Conservation (phyloP, 2,888 invertebrate genomes). For the Cloeon dipterum region DNA sequence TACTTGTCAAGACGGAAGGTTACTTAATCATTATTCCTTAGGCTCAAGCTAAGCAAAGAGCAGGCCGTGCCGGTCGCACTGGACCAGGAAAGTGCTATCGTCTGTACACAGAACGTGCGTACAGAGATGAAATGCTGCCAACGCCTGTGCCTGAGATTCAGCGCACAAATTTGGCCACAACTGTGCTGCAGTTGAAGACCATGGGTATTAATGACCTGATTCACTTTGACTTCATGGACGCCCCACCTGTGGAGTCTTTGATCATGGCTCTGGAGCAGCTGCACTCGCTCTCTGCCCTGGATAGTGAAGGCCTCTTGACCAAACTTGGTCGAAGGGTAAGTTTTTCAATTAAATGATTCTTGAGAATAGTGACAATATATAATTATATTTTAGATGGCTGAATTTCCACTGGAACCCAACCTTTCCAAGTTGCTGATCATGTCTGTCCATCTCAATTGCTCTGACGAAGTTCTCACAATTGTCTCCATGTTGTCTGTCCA, state of each 20-base stretch:
- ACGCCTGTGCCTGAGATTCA: constrained; percentile 98
- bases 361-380: constrained; percentile 7
- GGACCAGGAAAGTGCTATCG: constrained; percentile 96
- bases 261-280: constrained; percentile 94
- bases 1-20: too few relatives aligned
- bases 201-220: constrained; percentile 99
- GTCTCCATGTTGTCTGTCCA: constrained; percentile 98
- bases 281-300: constrained; percentile 88
- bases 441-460: constrained; percentile 93
- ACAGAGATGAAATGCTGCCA: constrained; percentile 94
- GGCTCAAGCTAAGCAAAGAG: constrained; percentile 94
- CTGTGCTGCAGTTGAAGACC: constrained; percentile 87
- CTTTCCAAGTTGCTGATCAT: constrained; percentile 96
- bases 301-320: constrained; percentile 75
- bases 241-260: constrained; percentile 91
- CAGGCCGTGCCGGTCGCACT: constrained; percentile 89
- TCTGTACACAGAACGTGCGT: constrained; percentile 93
- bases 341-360: too few relatives aligned
- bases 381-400: constrained; percentile 63
- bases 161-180: constrained; percentile 89
- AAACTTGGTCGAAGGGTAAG: constrained; percentile 49
- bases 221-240: constrained; percentile 99
- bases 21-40: too few relatives aligned
- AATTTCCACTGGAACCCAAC: constrained; percentile 96
- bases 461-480: constrained; percentile 94